Base-by-base conservation (phyloP, 2,888 invertebrate species). In the Drosophila borealis region DNA sequence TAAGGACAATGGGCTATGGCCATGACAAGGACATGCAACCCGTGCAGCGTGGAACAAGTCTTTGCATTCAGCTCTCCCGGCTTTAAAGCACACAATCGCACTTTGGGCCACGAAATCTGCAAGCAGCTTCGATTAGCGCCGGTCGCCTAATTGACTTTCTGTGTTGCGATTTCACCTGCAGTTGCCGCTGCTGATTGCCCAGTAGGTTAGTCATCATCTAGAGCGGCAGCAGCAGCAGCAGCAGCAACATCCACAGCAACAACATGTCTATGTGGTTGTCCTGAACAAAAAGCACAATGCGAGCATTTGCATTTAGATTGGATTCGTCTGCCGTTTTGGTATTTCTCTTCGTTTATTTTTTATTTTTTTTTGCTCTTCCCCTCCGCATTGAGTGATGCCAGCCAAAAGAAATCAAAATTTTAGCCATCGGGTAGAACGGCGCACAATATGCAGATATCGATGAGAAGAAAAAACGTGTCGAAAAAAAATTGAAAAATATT, bases 271-370 rank as follows among this genome's bases (percentile, higher is more conserved):
- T 53, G 72, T 44, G 50, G 42, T 56, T 78, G 49, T 48, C 41
- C 51, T 70, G 70, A 55, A 74, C 68, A 81, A 81, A 78, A 61
- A 75, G 66, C 78, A 88, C 64, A 80, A 69, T 66, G 74, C 66
- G 70, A 88, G 62, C 86, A 85, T 85, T 85, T 85, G 85, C 85
- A 85, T 85, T 85, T 85, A 85, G 85, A 85, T 85, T 85, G 85
- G 80, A 89, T 85, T 85, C 80, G 78, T 83, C 64, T 71, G 72
- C 55, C 59, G 60, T 62, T 89, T 49, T 67, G 66, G 51, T 50
- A 59, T 66, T 59, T 17, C 19, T 29, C 49, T 37, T 19, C 10
- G 42, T 37, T 14, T 36, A 10, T 17, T n/a, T 25, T 33, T 60
- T 46, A n/a, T 60, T 36, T 37, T 29, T 36, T 41, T 21, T 25